Base-by-base conservation (phyloP, 2,797 vertebrate species). In the Paratrypauchen microcephalus region DNA sequence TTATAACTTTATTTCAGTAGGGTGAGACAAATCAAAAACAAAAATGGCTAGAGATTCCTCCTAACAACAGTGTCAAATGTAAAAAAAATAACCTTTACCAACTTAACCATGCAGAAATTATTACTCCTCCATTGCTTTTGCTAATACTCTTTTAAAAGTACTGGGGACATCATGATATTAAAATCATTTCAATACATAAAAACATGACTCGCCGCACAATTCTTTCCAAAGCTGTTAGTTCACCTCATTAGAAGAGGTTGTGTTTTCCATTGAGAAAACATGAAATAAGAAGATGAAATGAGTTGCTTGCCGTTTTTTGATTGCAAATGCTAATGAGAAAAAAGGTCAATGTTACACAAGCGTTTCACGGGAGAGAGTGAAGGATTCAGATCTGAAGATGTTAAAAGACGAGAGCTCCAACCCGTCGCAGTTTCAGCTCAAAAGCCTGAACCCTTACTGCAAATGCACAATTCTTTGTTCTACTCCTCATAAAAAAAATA, bases 391-490 rank as follows among this genome's bases (percentile, higher is more conserved):
- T 57, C 30, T n/a, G 63, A 60, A 72, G 32, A 57, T 5, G 26
- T 6, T 21, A 47, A 41, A 50, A 9, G 52, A 58, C 39, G 64
- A 56, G 21, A 65, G 21, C 11, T 66, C 21, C 18, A 5, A 62
- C 26, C n/a, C 7, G 45, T 41, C 36, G 61, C 28, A 62, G 23
- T 2, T 57, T n/a, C 56, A 21, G 5, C 60, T 56, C 45, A 15
- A 65, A 23, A 63, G 41, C 56, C 32, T 58, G 57, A 36, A 21
- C 9, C 23, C 6, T 15, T 13, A 36, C 23, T 69, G 52, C 2
- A 74, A 72, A 65, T 57, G 18, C 21, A 48, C 30, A 70, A 68
- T 50, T 2, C n/a, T 55, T 26, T 50, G 12, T 66, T 3, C 50
- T 0, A 24, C 1, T 23, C n/a, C 36, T 15, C 13, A 63, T 15